Percentiles rank a stretch among this genome's conserved stretches.
Conservation (phyloP, 92 coral and sea anemone species). For the Paragorgia papillata region DNA sequence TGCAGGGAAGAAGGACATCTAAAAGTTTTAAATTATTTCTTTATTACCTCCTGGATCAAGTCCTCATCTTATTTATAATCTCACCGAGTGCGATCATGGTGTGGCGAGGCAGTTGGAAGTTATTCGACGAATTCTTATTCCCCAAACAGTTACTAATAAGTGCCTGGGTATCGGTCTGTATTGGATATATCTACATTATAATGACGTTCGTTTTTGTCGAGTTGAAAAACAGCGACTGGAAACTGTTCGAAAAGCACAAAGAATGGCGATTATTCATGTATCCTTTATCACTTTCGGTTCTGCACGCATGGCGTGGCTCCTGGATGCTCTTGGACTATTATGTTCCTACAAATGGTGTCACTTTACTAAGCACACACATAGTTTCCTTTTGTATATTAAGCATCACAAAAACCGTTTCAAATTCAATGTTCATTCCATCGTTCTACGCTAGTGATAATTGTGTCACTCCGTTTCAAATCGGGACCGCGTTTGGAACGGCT, state of each 20-base stretch:
- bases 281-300: slow-evolving; percentile 9
- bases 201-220: slow-evolving; percentile 26
- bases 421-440: slow-evolving; percentile 31
- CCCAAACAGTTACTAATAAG: slow-evolving; percentile 5
- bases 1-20: too few relatives aligned
- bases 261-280: slow-evolving; percentile 33
- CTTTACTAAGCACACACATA: slow-evolving; percentile 10
- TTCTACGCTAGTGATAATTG: slow-evolving; percentile 21
- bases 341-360: slow-evolving; percentile 4
- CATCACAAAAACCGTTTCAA: slow-evolving; percentile 23
- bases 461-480: slow-evolving; percentile 24
- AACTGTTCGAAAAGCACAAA: slow-evolving; percentile 10
- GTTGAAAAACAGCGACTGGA: background rate
- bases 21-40: slow-evolving; percentile 13
- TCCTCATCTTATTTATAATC: slow-evolving; percentile 18
- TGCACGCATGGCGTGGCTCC: slow-evolving; percentile 31
- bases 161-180: slow-evolving; percentile 28
- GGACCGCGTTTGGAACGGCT: slow-evolving; percentile 32
- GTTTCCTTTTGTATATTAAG: background rate
- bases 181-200: slow-evolving; percentile 14
- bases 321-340: slow-evolving; percentile 34
- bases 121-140: slow-evolving; percentile 23
- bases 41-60: slow-evolving; percentile 8
- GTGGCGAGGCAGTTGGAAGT: slow-evolving; percentile 39
- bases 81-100: slow-evolving; percentile 30